phyloP scores from a whole-genome alignment of 2,113 vertebrate species.

The Empidonax alnorum region DNA sequence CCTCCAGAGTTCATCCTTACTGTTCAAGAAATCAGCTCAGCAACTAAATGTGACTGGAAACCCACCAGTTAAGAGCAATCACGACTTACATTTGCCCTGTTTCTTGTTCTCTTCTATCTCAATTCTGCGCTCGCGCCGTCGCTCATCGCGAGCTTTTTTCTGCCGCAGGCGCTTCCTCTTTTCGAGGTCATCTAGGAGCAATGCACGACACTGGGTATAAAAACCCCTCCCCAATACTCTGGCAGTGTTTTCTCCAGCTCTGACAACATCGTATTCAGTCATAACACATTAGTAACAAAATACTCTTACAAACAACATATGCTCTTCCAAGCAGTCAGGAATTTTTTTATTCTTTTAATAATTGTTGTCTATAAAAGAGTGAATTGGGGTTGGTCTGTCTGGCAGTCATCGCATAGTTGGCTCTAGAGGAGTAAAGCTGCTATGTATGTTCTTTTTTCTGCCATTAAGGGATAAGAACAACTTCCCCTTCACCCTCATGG shows the following conservation, averaged over 20 bases:
- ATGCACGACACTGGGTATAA: neutral
- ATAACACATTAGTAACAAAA: neutral
- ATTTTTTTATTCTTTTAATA: neutral
- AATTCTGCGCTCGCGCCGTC: conserved; percentile 91
- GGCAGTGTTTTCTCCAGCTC: neutral
- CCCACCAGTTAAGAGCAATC: neutral
- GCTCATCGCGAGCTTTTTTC: conserved; percentile 94
- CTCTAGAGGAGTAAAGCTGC: neutral
- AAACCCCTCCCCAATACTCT: neutral
- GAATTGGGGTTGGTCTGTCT: neutral
- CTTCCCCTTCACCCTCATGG: neutral
- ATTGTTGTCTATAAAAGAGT: neutral
- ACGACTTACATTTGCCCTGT: conserved; percentile 92
- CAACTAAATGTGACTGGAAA: neutral
- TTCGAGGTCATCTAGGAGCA: conserved; percentile 89
- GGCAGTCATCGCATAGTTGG: neutral
- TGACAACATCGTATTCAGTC: neutral
- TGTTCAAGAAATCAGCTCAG: neutral
- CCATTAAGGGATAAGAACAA: neutral
- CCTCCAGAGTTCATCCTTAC: neutral
- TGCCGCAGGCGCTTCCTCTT: conserved; percentile 91
- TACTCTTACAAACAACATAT: neutral
- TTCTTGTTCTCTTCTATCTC: conserved; percentile 98
- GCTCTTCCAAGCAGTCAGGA: neutral
- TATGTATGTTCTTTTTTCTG: neutral